A percentile compares a stretch with the other conserved stretches of the same genome.
These are phyloP conservation scores for Mandrillus leucophaeus DNA, from an alignment of 2,113 vertebrate species.

Conservation along the genomic window DNA sequence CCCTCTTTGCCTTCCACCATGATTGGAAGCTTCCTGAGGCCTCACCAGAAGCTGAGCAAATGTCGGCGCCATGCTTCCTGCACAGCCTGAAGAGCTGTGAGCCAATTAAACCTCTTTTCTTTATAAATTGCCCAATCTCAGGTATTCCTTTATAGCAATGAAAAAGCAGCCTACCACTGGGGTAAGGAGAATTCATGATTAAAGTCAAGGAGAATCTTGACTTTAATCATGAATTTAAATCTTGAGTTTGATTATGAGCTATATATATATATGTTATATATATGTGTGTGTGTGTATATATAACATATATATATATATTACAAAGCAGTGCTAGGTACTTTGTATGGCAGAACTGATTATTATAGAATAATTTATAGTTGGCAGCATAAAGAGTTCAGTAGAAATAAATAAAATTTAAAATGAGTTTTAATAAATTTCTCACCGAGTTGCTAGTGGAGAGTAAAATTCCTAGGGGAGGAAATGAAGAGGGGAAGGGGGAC, in stretches of 20 bases:
- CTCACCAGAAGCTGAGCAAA: too few relatives aligned
- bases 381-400: background rate
- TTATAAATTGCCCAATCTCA: too few relatives aligned
- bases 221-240: background rate
- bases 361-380: background rate
- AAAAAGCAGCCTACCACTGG: too few relatives aligned
- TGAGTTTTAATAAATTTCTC: background rate
- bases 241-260: background rate
- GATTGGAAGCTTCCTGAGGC: too few relatives aligned
- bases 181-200: background rate
- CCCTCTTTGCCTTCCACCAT: too few relatives aligned
- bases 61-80: too few relatives aligned
- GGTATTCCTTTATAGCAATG: too few relatives aligned
- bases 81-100: too few relatives aligned
- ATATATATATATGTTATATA: background rate
- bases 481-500: background rate
- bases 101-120: too few relatives aligned
- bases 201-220: background rate
- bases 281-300: background rate
- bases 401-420: background rate
- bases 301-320: too few relatives aligned
- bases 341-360: background rate
- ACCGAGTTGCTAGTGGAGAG: background rate
- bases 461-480: background rate
- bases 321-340: background rate